Percentiles rank a stretch among this genome's conserved stretches.
Conservation (phyloP, 2,797 vertebrate species). For the Notamacropus eugenii region DNA sequence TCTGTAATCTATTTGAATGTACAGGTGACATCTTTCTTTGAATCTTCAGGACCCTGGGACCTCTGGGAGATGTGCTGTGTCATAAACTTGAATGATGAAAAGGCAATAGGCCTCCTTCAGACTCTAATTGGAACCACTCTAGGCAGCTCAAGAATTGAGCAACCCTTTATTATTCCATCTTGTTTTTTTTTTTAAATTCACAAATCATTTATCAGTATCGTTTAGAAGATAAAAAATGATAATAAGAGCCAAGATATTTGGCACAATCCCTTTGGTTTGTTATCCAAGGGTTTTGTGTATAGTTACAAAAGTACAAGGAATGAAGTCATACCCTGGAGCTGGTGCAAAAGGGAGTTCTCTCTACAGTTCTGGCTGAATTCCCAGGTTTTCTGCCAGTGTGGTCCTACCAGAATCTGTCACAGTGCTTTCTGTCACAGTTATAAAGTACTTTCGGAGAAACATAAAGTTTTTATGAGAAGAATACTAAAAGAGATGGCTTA, state of each 20-base stretch:
- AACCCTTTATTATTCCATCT: conserved; percentile 80
- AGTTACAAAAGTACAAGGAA: conserved; percentile 74
- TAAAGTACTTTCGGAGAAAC: conserved; percentile 87
- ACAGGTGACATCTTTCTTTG: conserved; percentile 81
- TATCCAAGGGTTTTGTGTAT: conserved; percentile 74
- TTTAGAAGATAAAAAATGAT: conserved; percentile 78
- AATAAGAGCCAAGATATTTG: conserved; percentile 80
- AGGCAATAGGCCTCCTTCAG: conserved; percentile 79
- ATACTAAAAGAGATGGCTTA: conserved; percentile 83
- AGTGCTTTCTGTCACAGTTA: conserved; percentile 85
- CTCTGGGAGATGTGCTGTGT: conserved; percentile 80
- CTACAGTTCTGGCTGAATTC: conserved; percentile 85
- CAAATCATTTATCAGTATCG: conserved; percentile 83
- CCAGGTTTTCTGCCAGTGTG: conserved; percentile 82
- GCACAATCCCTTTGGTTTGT: conserved; percentile 76
- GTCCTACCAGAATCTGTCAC: conserved; percentile 84
- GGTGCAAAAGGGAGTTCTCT: conserved; percentile 79
- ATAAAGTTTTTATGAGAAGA: conserved; percentile 88
- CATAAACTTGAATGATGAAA: conserved; percentile 83
- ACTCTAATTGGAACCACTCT: conserved; percentile 83
- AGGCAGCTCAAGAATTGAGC: conserved; percentile 77
- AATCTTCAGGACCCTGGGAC: conserved; percentile 74
- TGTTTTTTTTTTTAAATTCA: conserved; percentile 76
- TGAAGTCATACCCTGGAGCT: conserved; percentile 84
- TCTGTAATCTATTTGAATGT: conserved; percentile 80